A percentile compares a stretch with the other conserved stretches of the same genome.
Conservation (phyloP, 1,140 invertebrate species). For the Maconellicoccus hirsutus region DNA sequence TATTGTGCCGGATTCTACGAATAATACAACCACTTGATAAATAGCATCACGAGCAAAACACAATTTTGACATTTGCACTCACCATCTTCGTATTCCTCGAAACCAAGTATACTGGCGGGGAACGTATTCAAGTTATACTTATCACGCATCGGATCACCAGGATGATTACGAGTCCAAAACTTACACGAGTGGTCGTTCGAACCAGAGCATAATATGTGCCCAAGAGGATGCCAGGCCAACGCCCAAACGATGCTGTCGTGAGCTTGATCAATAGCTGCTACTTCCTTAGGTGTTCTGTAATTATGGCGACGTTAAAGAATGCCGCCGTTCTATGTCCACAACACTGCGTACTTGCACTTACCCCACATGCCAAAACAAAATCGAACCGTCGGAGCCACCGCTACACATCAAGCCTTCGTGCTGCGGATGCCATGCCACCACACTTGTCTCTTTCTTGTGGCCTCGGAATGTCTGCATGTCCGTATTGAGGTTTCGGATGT, state of each 20-base stretch:
- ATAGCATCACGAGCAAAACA: no score
- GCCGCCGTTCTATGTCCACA: not conserved
- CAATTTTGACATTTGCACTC: slow-evolving; percentile 11
- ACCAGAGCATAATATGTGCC: slow-evolving; percentile 95
- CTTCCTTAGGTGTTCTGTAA: slow-evolving; percentile 86
- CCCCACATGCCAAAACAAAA: slow-evolving; percentile 98
- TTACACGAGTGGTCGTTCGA: slow-evolving; percentile 97
- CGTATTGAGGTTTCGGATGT: slow-evolving; percentile 84
- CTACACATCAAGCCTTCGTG: slow-evolving; percentile 93
- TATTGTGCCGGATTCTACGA: not conserved
- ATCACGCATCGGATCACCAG: slow-evolving; percentile 95
- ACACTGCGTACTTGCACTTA: slow-evolving; percentile 36
- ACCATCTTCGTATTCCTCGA: slow-evolving; percentile 58
- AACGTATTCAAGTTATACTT: slow-evolving; percentile 92
- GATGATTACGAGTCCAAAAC: slow-evolving; percentile 98
- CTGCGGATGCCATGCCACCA: slow-evolving; percentile 94
- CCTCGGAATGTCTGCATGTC: slow-evolving; percentile 95
- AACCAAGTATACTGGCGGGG: slow-evolving; percentile 55
- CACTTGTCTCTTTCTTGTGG: slow-evolving; percentile 96
- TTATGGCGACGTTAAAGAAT: no score
- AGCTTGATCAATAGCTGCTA: slow-evolving; percentile 93
- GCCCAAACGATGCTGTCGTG: slow-evolving; percentile 99
- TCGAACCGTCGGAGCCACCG: slow-evolving; percentile 93
- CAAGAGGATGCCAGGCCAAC: slow-evolving; percentile 96
- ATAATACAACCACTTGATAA: no score